These are phyloP conservation scores for Sebastes taczanowskii DNA, from an alignment of 2,797 vertebrate species.

Conservation along the genomic window DNA sequence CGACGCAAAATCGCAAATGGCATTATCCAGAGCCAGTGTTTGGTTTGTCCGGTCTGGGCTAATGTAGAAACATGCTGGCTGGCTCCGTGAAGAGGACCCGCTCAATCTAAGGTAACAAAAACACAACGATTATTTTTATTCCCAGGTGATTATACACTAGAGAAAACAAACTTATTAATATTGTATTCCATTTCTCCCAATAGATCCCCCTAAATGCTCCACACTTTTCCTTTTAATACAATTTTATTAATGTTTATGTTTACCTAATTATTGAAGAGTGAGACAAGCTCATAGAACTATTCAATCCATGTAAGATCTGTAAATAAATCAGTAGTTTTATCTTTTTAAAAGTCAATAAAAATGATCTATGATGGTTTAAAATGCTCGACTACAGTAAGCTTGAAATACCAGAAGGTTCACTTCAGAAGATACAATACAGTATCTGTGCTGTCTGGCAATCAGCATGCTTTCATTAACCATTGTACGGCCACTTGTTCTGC, in stretches of 20 bases:
- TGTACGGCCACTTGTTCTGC: constrained; percentile 57
- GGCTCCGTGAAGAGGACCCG: too few species aligned
- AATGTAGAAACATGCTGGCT: too few species aligned
- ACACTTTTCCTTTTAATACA: neutral
- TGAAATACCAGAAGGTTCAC: constrained; percentile 31
- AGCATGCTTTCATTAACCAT: constrained; percentile 56
- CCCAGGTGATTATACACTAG: too few species aligned
- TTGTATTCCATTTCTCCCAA: too few species aligned
- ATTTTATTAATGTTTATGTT: neutral
- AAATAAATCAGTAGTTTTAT: neutral
- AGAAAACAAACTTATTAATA: too few species aligned
- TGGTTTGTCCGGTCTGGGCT: too few species aligned
- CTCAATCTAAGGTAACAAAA: too few species aligned
- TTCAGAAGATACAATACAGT: constrained; percentile 45
- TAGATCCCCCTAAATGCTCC: too few species aligned
- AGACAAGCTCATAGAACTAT: neutral
- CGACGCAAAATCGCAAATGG: rapidly evolving
- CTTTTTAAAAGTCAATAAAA: neutral
- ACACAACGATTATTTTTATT: too few species aligned
- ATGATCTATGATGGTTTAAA: neutral
- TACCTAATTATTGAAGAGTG: neutral
- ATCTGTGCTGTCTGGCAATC: constrained; percentile 64
- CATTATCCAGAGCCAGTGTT: too few species aligned
- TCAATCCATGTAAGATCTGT: neutral
- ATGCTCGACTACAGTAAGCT: neutral